A percentile compares a stretch with the other conserved stretches of the same genome.
Evolutionary conservation across 2,113 vertebrate species (phyloP).

Genomic region (Vulpes vulpes): DNA sequence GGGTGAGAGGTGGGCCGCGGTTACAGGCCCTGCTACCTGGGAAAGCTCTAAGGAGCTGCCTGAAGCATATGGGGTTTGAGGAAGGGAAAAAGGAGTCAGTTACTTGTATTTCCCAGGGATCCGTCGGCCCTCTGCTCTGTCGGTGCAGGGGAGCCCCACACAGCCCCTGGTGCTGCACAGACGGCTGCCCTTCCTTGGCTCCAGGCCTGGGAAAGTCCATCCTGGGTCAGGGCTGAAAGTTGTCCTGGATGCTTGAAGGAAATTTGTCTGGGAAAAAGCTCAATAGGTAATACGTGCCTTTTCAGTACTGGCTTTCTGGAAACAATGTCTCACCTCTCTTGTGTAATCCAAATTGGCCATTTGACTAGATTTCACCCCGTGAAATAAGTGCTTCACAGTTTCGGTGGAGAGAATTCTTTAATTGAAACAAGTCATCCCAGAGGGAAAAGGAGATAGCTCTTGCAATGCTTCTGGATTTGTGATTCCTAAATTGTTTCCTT

Average conservation of each 20-base stretch:
- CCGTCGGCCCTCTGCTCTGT: not conserved
- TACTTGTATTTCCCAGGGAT: not conserved
- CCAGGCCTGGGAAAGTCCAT: not conserved
- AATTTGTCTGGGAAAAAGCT: too few species aligned
- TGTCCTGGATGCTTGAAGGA: not conserved
- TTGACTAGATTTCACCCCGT: not conserved
- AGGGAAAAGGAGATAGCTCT: not conserved
- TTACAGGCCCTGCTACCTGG: not conserved
- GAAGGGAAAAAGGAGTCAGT: not conserved
- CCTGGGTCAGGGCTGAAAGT: not conserved
- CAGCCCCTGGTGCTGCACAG: fast-evolving
- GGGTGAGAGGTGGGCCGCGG: not conserved
- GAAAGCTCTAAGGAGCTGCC: not conserved
- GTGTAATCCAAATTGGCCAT: not conserved
- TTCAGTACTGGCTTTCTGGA: too few species aligned
- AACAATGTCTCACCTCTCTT: too few species aligned
- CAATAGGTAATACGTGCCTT: too few species aligned
- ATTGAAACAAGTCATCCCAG: not conserved
- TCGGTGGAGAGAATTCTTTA: not conserved
- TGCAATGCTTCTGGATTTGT: not conserved
- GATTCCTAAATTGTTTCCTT: not conserved
- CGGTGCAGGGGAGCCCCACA: not conserved
- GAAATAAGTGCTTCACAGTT: not conserved
- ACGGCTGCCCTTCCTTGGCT: not conserved
- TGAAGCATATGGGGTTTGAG: not conserved